Percentiles rank a stretch among this genome's conserved stretches.
phyloP scores from a whole-genome alignment of 2,888 invertebrate genomes.

The Volucella inanis region DNA sequence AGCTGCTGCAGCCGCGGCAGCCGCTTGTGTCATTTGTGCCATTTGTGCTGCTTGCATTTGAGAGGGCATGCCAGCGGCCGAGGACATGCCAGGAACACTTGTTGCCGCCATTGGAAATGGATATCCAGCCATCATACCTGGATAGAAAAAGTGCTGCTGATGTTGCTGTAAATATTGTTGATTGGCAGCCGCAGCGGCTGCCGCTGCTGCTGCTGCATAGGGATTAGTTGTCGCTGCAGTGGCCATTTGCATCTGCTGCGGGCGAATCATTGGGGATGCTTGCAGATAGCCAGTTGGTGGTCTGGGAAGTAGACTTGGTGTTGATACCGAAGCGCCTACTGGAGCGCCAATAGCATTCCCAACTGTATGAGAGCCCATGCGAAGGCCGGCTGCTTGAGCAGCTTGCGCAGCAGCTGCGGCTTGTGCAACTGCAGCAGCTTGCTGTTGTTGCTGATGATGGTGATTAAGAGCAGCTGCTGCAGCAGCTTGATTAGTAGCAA shows the following conservation, averaged over 20 bases:
- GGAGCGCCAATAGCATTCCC: conserved; percentile 76
- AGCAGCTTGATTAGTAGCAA: conserved; percentile 73
- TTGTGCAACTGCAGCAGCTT: conserved; percentile 76
- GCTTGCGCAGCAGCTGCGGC: conserved; percentile 77
- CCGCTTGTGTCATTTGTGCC: conserved; percentile 76
- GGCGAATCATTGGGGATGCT: conserved; percentile 73
- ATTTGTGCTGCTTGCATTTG: conserved; percentile 70
- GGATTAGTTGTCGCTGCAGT: conserved; percentile 77
- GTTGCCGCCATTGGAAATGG: conserved; percentile 84
- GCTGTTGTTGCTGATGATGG: conserved; percentile 74
- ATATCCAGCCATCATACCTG: conserved; percentile 84
- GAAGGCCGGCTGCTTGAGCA: conserved; percentile 66
- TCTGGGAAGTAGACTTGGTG: conserved; percentile 72
- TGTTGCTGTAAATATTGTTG: conserved; percentile 77
- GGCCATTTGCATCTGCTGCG: conserved; percentile 73
- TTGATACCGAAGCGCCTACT: conserved; percentile 71
- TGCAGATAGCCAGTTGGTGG: conserved; percentile 76
- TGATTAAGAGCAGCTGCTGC: conserved; percentile 76
- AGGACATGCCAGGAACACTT: conserved; percentile 77
- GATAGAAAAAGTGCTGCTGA: conserved; percentile 82
- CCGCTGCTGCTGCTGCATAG: conserved; percentile 71
- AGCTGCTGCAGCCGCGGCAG: conserved; percentile 76
- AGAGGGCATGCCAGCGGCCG: conserved; percentile 83
- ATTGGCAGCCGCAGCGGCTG: conserved; percentile 75
- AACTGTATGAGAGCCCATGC: conserved; percentile 56